Evolutionary conservation across 1,140 invertebrate genomes (phyloP), one percentile per base, ranked within the genome.

Genomic region (Macrobrachium nipponense): DNA sequence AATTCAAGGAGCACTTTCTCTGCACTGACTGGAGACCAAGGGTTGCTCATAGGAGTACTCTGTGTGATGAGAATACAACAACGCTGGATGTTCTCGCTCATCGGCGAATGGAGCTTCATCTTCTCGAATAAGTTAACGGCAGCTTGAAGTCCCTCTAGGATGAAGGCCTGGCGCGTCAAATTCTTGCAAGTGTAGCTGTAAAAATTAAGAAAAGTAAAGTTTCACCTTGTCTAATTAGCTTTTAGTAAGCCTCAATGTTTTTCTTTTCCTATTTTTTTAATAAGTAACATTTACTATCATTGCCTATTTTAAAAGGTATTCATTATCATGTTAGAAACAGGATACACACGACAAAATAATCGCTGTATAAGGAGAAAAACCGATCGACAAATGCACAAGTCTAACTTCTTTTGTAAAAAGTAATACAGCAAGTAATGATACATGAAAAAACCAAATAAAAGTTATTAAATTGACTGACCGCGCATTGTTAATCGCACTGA

Each of bases 11-110:
- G 58, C 20, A 86, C 83, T 51, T 86, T 86, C 64, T 86, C 83
- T 58, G 77, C 77, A n/a, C 60, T 73, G 5, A 78, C 80, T 8
- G 83, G 83, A n/a, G 83, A 86, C 83, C 83, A 86, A 10, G 83
- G 83, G 51, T 86, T 86, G 70, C 77, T 86, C 83, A 86, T 86
- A 18, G 83, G 77, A 18, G 68, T 80, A 58, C 83, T 86, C 77
- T 86, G 83, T 6, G 83, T 86, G 18, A 86, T 36, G 44, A 86
- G 77, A 17, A 86, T 61, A 23, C 83, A 86, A 20, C 77, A 80
- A 11, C 83, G 58, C n/a, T 79, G 76, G 12, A 86, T 78, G 64
- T 64, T 86, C 23, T 86, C 83, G 5, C 77, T 66, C 0, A 15
- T n/a, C 17, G 60, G 15, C 59, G 43, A 70, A 62, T 51, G 68